These are phyloP conservation scores for Scolopax rusticola DNA, from an alignment of 2,797 vertebrate genomes.

Conservation along the genomic window DNA sequence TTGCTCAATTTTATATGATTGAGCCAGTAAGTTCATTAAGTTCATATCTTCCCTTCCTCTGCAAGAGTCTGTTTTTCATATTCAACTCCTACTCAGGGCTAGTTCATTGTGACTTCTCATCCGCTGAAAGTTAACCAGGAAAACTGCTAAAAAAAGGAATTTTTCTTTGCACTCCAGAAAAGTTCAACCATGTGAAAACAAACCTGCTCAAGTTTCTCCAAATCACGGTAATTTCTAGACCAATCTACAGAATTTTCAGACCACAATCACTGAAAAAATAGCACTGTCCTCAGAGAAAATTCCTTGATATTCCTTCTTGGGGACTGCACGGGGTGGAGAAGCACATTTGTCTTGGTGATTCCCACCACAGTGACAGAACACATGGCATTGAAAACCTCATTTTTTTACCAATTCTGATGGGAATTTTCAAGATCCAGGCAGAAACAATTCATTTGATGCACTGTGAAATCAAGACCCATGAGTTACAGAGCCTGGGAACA, in stretches of 20 bases:
- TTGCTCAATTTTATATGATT: background rate
- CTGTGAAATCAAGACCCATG: background rate
- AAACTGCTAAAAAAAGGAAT: background rate
- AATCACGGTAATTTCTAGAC: accelerated
- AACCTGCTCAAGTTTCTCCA: background rate
- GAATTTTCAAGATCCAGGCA: background rate
- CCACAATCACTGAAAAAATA: background rate
- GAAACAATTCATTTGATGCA: background rate
- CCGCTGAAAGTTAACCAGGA: background rate
- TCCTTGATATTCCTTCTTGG: background rate
- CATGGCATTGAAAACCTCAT: background rate
- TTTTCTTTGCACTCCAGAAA: background rate
- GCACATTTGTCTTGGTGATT: background rate
- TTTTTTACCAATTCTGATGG: background rate
- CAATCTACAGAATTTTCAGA: background rate
- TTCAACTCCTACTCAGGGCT: slow-evolving; percentile 24
- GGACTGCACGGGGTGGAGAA: background rate
- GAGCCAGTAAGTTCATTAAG: background rate
- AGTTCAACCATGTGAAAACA: background rate
- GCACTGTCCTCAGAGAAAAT: background rate
- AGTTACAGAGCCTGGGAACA: background rate
- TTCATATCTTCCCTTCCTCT: background rate
- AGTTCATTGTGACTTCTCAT: background rate
- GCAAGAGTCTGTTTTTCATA: background rate
- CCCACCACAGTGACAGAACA: background rate